Conservation (phyloP, 2,797 vertebrate genomes). For the Sebastolobus alascanus region DNA sequence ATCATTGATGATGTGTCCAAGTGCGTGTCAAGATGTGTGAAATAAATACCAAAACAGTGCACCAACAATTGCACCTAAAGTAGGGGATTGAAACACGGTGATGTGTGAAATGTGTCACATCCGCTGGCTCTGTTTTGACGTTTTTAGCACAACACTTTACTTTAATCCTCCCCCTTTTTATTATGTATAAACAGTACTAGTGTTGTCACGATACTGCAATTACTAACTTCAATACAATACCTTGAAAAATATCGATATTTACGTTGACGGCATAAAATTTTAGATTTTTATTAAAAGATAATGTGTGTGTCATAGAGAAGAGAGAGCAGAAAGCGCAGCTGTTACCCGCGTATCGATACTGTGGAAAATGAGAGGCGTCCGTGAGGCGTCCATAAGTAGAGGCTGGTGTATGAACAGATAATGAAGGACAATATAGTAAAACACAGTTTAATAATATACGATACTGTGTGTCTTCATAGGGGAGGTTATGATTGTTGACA, state of each 20-base stretch:
- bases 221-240: no score
- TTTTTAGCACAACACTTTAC: background rate
- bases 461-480: background rate
- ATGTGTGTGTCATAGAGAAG: no score
- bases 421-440: background rate
- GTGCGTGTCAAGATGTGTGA: background rate
- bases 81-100: background rate
- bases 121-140: background rate
- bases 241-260: no score
- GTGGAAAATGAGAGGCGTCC: no score
- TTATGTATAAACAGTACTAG: background rate
- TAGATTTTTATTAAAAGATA: no score
- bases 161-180: background rate
- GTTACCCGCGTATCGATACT: no score
- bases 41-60: background rate
- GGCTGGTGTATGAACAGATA: background rate
- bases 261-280: no score
- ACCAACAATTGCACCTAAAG: no score
- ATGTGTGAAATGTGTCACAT: slow-evolving; percentile 26
- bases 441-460: no score
- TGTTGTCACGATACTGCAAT: no score
- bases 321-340: no score
- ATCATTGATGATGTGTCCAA: background rate
- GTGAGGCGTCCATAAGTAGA: background rate
- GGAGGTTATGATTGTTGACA: background rate